Evolutionary conservation across 2,888 invertebrate genomes (phyloP), one percentile per base, ranked within the genome.

Genomic region (Hololepta plana): DNA sequence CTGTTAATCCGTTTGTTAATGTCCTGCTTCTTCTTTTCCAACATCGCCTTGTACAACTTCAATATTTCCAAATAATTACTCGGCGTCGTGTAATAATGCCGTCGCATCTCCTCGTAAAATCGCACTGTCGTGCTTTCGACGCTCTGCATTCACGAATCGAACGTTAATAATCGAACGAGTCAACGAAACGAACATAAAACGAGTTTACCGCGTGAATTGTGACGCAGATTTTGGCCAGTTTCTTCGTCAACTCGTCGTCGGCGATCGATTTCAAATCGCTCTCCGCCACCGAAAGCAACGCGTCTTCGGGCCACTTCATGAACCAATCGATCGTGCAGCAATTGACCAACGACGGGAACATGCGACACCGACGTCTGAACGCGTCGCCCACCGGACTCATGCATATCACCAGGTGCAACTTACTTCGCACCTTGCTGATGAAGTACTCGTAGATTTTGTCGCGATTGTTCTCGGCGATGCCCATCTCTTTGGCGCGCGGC

Each of bases 291-390:
- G 84, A 81, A 9, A 79, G 59, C 27, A 90, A 56, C 8, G 88
- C 88, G 44, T 88, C 88, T 7, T 70, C 64, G 0, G 88, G 88
- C 90, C 90, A 90, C 42, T 81, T 82, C 2, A 74, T 73, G 51
- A 87, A 90, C 90, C 91, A 91, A 49, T 91, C 87, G 31, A 91
- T 88, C 0, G 87, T 87, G 44, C 88, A 90, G 47, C 88, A 90
- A 54, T 90, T 91, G 4, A 88, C 81, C 35, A 93, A 58, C 0
- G 90, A 88, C 1, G 91, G 93, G 49, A 90, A 93, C 81, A 90
- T 88, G 21, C 90, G 71, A 40, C 90, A 81, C 4, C 90, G 67
- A 20, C 81, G 71, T 33, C 84, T 67, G 51, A 88, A 88, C 0
- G 81, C 72, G 47, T 81, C 82, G 1, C 87, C 87, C 2, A 87